These are phyloP conservation scores for Rutpela maculata DNA, from an alignment of 2,888 invertebrate species.

Conservation along the genomic window DNA sequence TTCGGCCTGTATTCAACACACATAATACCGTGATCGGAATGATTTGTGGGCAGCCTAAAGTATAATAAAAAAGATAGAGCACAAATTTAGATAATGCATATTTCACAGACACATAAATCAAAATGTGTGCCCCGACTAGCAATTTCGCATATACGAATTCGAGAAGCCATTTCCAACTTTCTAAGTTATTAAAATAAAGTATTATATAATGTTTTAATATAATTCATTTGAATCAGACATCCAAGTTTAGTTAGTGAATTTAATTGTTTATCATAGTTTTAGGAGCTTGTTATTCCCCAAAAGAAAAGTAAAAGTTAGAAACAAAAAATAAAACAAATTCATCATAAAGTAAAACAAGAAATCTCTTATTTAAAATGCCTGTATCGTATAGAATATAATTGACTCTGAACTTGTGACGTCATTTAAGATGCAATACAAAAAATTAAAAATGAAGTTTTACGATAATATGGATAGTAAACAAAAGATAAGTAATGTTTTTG, in stretches of 20 bases:
- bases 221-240: neutral
- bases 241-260: neutral
- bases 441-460: too few species aligned
- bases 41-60: slow-evolving; percentile 71
- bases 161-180: slow-evolving; percentile 53
- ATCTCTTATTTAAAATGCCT: too few species aligned
- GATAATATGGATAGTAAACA: too few species aligned
- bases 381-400: too few species aligned
- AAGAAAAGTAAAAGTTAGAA: neutral
- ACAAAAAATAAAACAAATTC: too few species aligned
- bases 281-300: neutral
- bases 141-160: slow-evolving; percentile 70
- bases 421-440: too few species aligned
- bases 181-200: slow-evolving; percentile 6
- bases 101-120: slow-evolving; percentile 73
- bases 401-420: too few species aligned
- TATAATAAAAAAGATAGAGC: slow-evolving; percentile 73
- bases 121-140: slow-evolving; percentile 69
- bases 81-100: slow-evolving; percentile 74
- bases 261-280: neutral
- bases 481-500: too few species aligned
- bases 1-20: slow-evolving; percentile 59
- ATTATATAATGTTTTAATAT: neutral
- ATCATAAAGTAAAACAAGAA: too few species aligned
- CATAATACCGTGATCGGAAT: slow-evolving; percentile 66